Conservation (phyloP, 2,888 invertebrate genomes). For the Phania funesta region DNA sequence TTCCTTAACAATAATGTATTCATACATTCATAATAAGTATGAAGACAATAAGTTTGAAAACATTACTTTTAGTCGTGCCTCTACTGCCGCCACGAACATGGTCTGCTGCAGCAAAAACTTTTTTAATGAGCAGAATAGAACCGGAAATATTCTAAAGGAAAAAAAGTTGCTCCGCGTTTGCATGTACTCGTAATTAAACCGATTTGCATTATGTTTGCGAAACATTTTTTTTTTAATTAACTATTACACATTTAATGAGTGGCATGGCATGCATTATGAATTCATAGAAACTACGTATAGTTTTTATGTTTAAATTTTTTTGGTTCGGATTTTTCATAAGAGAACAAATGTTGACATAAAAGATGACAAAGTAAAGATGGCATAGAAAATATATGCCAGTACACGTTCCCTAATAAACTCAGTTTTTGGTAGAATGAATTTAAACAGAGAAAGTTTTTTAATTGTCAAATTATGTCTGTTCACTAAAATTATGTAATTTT, state of each 20-base stretch:
- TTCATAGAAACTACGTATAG: conserved; percentile 47
- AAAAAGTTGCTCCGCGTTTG: conserved; percentile 2
- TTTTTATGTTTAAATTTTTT: neutral
- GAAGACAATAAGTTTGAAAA: conserved; percentile 42
- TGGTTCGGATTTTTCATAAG: neutral
- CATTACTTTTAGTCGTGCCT: conserved; percentile 11
- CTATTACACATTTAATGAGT: conserved; percentile 64
- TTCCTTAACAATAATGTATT: conserved; percentile 14
- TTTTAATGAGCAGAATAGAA: conserved; percentile 15
- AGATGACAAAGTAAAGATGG: conserved; percentile 41
- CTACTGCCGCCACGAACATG: neutral
- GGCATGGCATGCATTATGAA: conserved; percentile 66
- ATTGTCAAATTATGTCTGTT: neutral
- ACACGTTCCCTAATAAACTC: neutral
- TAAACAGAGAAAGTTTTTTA: neutral
- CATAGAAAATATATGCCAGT: neutral
- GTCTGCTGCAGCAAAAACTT: conserved; percentile 20
- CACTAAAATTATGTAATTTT: neutral
- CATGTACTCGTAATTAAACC: conserved; percentile 33
- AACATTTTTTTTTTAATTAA: conserved; percentile 61
- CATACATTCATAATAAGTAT: conserved; percentile 29
- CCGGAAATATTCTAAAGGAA: neutral
- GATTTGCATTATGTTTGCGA: conserved; percentile 57
- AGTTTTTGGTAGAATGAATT: conserved; percentile 6
- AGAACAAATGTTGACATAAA: conserved; percentile 31